Base-by-base conservation (phyloP, 1,140 invertebrate species). In the Drosophila guanche region DNA sequence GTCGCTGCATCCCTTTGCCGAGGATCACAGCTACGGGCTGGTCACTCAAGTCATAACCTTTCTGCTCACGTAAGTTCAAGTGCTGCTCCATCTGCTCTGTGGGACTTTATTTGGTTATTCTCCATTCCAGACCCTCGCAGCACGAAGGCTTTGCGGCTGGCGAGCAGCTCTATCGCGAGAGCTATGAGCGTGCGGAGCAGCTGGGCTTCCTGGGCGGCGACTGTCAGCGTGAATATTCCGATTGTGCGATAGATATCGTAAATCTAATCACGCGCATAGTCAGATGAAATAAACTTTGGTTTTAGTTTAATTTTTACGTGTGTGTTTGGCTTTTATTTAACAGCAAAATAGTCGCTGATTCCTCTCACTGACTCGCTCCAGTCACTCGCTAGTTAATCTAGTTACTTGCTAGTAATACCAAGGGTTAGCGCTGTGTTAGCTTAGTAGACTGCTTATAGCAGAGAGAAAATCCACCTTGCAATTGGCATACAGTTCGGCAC, bases 131-230 rank as follows among this genome's bases (percentile, higher is more conserved):
- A 22, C 90, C 90, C 8, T 91, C 90, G 2, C 56, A 81, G 27
- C 90, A 91, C 48, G 74, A 91, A 50, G 89, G 78, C 1, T 91
- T 91, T 42, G 51, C 40, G 2, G 54, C 65, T 3, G 29, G 66
- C 4, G 90, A 91, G 25, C 57, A 68, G 16, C 5, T 70, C n/a
- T 78, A 80, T 46, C 75, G 67, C 5, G 66, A 88, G 12, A 59
- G 52, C n/a, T 91, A 91, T 60, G 91, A 90, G 43, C 63, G 59
- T 16, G 91, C 91, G 1, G 90, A 91, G 55, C 65, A 51, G 16
- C 58, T 84, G 40, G 91, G 91, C 10, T 81, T 81, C 25, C 37
- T 84, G 2, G 81, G 77, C 3, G 76, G 71, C 10, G 59, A 90
- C 51, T 91, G 90, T 40, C 75, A 81, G 20, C 43, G 42, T 8